Conservation (phyloP, 2,888 invertebrate species). For the Aricia artaxerxes region DNA sequence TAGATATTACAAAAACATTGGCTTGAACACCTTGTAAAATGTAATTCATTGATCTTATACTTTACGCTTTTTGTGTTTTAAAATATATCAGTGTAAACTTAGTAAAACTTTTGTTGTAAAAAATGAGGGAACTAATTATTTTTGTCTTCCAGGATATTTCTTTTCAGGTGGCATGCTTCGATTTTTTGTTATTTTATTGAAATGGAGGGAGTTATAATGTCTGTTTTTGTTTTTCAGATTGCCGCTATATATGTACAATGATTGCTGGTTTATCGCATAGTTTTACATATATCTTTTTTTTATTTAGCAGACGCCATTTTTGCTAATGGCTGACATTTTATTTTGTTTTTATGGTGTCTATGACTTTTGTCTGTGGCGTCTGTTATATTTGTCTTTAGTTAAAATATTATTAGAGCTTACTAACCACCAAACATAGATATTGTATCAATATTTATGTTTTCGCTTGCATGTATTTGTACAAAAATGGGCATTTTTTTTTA, state of each 20-base stretch:
- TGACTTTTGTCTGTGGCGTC: slow-evolving; percentile 20
- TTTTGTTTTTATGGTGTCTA: neutral
- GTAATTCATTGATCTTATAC: neutral
- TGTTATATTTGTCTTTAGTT: slow-evolving; percentile 15
- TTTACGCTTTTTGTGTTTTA: neutral
- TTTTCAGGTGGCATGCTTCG: slow-evolving; percentile 49
- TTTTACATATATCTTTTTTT: slow-evolving; percentile 41
- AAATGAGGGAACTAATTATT: slow-evolving; percentile 28
- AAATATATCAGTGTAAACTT: neutral
- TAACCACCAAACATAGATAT: slow-evolving; percentile 61
- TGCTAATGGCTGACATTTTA: slow-evolving; percentile 36
- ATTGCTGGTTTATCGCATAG: slow-evolving; percentile 30
- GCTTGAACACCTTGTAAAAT: too few species aligned
- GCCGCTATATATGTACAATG: slow-evolving; percentile 34
- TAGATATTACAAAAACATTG: too few species aligned
- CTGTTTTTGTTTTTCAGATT: slow-evolving; percentile 51
- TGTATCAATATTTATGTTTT: slow-evolving; percentile 56
- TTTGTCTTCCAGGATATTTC: slow-evolving; percentile 50
- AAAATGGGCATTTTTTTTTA: slow-evolving; percentile 76
- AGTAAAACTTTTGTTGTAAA: neutral
- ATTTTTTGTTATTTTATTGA: slow-evolving; percentile 57
- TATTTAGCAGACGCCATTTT: slow-evolving; percentile 10
- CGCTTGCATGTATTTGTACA: slow-evolving; percentile 55
- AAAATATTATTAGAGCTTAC: slow-evolving; percentile 49
- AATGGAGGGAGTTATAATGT: slow-evolving; percentile 75